These are phyloP conservation scores for Nematolebias whitei DNA, from an alignment of 2,113 vertebrate species.

Conservation along the genomic window DNA sequence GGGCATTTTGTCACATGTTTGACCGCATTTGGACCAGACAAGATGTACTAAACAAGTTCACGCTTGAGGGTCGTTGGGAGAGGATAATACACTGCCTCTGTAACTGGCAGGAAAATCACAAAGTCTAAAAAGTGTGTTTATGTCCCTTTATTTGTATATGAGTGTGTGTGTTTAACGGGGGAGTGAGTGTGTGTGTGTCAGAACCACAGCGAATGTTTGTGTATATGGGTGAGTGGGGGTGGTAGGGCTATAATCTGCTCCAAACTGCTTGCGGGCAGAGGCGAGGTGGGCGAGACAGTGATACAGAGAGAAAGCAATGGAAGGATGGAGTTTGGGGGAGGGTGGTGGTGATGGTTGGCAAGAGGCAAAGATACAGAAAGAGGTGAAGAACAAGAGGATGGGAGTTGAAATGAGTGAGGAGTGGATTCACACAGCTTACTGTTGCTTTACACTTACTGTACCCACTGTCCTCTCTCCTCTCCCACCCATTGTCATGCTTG, in stretches of 20 bases:
- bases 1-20: conserved; percentile 53
- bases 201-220: conserved; percentile 63
- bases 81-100: conserved; percentile 67
- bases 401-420: conserved; percentile 50
- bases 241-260: conserved; percentile 80
- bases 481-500: conserved; percentile 69
- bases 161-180: conserved; percentile 28
- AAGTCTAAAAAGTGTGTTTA: conserved; percentile 60
- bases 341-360: conserved; percentile 44
- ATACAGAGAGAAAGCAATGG: conserved; percentile 70
- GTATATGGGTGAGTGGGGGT: conserved; percentile 72
- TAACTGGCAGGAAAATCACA: conserved; percentile 69
- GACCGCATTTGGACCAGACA: conserved; percentile 67
- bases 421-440: conserved; percentile 39
- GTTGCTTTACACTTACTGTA: conserved; percentile 58
- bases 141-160: conserved; percentile 9
- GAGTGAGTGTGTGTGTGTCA: conserved; percentile 36
- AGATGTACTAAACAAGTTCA: conserved; percentile 71
- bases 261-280: conserved; percentile 79
- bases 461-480: conserved; percentile 59
- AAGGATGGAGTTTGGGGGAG: conserved; percentile 33
- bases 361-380: conserved; percentile 43
- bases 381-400: conserved; percentile 26
- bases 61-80: conserved; percentile 44
- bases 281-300: conserved; percentile 79